A percentile compares a stretch with the other conserved stretches of the same genome.
phyloP scores from a whole-genome alignment of 2,113 vertebrate genomes.

The Macroglossus sobrinus region DNA sequence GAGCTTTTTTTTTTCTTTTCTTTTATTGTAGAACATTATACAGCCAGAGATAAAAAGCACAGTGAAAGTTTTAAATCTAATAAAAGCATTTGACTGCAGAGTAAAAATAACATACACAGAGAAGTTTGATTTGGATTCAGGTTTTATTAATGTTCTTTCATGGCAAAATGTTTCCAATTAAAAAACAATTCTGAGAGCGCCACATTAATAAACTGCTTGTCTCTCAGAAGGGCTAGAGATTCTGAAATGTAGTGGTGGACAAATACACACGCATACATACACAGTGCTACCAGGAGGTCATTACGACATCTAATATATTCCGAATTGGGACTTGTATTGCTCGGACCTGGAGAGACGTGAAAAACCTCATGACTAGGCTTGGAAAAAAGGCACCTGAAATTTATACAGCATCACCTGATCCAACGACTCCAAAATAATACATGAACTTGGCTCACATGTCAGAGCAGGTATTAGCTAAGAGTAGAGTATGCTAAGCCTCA shows the following conservation, averaged over 20 bases:
- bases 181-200: constrained; percentile 84
- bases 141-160: constrained; percentile 87
- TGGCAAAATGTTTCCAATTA: constrained; percentile 87
- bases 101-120: constrained; percentile 86
- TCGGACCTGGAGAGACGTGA: neutral
- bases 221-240: constrained; percentile 75
- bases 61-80: constrained; percentile 89
- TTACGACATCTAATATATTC: neutral
- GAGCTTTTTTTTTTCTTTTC: constrained; percentile 81
- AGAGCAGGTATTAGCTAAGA: neutral
- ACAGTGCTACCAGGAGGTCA: neutral
- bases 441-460: neutral
- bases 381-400: constrained; percentile 8
- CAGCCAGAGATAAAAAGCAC: constrained; percentile 85
- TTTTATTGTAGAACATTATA: constrained; percentile 87
- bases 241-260: constrained; percentile 78
- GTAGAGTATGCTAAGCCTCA: neutral
- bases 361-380: neutral
- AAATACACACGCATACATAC: neutral
- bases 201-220: constrained; percentile 83
- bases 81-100: constrained; percentile 87
- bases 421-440: neutral
- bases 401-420: neutral
- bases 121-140: constrained; percentile 85
- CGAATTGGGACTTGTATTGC: neutral